Base-by-base conservation (phyloP, 2,113 vertebrate species). In the Pseudorectes ferrugineus region DNA sequence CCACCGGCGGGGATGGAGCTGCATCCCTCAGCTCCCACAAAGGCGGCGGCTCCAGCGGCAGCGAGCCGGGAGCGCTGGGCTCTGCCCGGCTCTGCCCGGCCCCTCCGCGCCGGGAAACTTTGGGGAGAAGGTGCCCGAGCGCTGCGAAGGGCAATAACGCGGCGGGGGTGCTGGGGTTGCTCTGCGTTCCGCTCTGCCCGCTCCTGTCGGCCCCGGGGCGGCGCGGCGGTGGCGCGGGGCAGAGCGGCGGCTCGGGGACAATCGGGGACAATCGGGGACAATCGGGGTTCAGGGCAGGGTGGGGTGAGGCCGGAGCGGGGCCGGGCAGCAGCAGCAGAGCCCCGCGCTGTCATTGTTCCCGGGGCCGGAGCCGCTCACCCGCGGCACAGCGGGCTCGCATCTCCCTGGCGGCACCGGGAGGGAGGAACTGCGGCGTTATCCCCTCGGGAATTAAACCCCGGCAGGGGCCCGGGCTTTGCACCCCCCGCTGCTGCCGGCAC, bases 401-500 rank as follows among this genome's bases (percentile, higher is more conserved):
- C 72, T 46, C 82, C 70, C 12, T 14, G 55, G 14, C 61, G 76
- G 40, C 38, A 0, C 54, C 6, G 26, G 67, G 77, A 95, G 92
- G 89, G 28, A 40, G 6, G 25, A 93, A 29, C 43, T 3, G 3
- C 70, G 9, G 0, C 11, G 0, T 7, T 19, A 1, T 23, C 11
- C 25, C 40, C 24, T 12, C 16, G 22, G 76, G 29, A 82, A 68
- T 25, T 2, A 3, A 36, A 16, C 1, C 18, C 46, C 28, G 2
- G 0, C 1, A 4, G 49, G 8, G 12, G 16, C 1, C 23, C 20
- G 62, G 10, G 5, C 36, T 54, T 29, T 14, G 59, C 24, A 4
- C 1, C 22, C 22, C 2, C 43, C 74, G 26, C 57, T 85, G 96
- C 70, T 96, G 89, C 79, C 93, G 71, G n/a, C 95, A 38, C 86